phyloP scores from a whole-genome alignment of 2,113 vertebrate genomes.

The Stomatorhinus ivindoensis region DNA sequence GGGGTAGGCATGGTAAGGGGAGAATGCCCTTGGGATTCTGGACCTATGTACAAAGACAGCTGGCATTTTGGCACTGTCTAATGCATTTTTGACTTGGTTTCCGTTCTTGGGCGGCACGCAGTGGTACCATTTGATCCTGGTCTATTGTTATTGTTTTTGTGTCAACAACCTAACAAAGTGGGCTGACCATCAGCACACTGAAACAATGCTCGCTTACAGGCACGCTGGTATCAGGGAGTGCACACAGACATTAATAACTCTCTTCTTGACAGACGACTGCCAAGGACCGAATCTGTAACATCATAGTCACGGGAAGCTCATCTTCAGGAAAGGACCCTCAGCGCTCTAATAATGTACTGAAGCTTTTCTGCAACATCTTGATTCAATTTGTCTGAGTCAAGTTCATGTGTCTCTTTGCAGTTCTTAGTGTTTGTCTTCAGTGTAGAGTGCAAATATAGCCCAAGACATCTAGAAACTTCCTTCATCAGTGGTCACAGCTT shows the following conservation, averaged over 20 bases:
- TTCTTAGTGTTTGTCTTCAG: neutral
- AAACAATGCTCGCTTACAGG: conserved; percentile 33
- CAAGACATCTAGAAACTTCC: conserved; percentile 14
- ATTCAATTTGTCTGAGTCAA: neutral
- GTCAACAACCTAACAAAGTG: conserved; percentile 15
- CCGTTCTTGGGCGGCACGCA: neutral
- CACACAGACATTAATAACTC: conserved; percentile 15
- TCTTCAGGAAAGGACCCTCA: conserved; percentile 9
- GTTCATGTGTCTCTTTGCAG: neutral
- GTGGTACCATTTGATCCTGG: conserved; percentile 17
- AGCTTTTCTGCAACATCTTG: conserved; percentile 4
- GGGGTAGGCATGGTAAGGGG: conserved; percentile 18
- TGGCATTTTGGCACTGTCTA: conserved; percentile 13
- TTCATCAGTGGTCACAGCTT: conserved; percentile 7
- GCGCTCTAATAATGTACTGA: conserved; percentile 12
- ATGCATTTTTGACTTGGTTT: conserved; percentile 15
- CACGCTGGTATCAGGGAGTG: conserved; percentile 27
- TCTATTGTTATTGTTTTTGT: conserved; percentile 22
- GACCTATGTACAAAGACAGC: conserved; percentile 14
- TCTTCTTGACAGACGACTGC: neutral
- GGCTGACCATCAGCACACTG: conserved; percentile 3
- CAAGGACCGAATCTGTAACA: conserved; percentile 17
- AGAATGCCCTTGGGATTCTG: neutral
- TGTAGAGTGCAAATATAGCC: neutral
- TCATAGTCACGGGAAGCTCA: neutral